These are phyloP conservation scores for Geotrupes spiniger DNA, from an alignment of 2,888 invertebrate genomes.

Conservation along the genomic window DNA sequence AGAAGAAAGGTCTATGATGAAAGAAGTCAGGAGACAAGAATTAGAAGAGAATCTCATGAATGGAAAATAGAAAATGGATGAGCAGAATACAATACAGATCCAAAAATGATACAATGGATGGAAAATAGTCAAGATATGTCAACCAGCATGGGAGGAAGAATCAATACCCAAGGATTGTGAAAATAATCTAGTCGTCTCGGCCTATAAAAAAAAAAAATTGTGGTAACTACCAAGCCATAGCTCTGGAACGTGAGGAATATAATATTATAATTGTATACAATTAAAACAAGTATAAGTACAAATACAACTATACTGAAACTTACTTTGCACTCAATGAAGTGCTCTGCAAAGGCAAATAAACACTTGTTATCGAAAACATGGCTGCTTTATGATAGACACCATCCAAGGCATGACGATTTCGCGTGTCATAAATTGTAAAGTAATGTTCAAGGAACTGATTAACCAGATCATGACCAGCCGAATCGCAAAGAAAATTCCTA, in stretches of 20 bases:
- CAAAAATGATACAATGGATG: no score
- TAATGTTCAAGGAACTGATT: slow-evolving; percentile 65
- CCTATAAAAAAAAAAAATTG: no score
- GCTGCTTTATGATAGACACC: slow-evolving; percentile 65
- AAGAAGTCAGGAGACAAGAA: no score
- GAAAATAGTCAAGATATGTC: no score
- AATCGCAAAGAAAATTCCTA: slow-evolving; percentile 55
- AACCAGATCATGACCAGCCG: slow-evolving; percentile 52
- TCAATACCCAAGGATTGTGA: no score
- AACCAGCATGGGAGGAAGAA: no score
- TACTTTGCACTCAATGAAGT: slow-evolving; percentile 42
- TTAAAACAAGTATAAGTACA: not conserved
- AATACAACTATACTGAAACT: slow-evolving; percentile 17
- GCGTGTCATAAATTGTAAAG: slow-evolving; percentile 63
- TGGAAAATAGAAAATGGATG: no score
- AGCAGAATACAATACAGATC: no score
- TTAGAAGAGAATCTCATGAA: no score
- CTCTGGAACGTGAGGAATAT: not conserved
- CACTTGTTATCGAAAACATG: slow-evolving; percentile 58
- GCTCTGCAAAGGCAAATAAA: slow-evolving; percentile 36
- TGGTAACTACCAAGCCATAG: not conserved
- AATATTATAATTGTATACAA: not conserved
- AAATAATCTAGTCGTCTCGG: no score
- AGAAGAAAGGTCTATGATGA: no score
- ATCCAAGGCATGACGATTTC: slow-evolving; percentile 54